Base-by-base conservation (phyloP, 2,797 vertebrate species). In the Oreonectes daqikongensis region DNA sequence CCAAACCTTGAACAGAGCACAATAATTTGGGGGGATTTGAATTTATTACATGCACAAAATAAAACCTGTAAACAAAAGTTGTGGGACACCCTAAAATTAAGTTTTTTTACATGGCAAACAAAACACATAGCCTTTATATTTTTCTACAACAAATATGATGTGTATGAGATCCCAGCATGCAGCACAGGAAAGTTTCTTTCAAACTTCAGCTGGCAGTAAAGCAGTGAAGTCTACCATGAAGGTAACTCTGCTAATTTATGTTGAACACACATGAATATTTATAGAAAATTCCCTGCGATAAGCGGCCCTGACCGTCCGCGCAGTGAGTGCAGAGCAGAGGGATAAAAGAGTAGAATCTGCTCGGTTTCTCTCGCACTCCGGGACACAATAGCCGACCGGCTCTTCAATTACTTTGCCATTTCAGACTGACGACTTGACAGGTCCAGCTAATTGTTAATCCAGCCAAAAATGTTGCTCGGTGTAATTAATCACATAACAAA, bases 401-500 rank as follows among this genome's bases (percentile, higher is more conserved):
- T 91, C 85, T 94, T 96, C 95, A 96, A 96, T 96, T 96, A 96
- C 93, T 90, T 93, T 89, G 92, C 92, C 94, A 95, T 96, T 94
- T 95, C 94, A 85, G 78, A 94, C 92, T 90, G 94, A 95, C 94
- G 95, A 93, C 93, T 94, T 95, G 95, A 96, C 94, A 95, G 94
- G 93, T 93, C 90, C 88, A 91, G 93, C 94, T 96, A 96, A 96
- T 97, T 96, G 95, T 95, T 95, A 94, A 96, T 95, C 92, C 94
- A 88, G 91, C 89, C 91, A 93, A 94, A 94, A 96, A 94, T 94
- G 95, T 93, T 95, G 91, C 94, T 95, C 92, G 86, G 91, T 92
- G 94, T 94, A 95, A 96, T 97, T 97, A 96, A 97, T 97, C 95
- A 96, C 93, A 94, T 91, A 94, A 94, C 94, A 95, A 95, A 94